Percentiles rank a stretch among this genome's conserved stretches.
Conservation (phyloP, 1,140 invertebrate species). For the Kradibia gibbosae region DNA sequence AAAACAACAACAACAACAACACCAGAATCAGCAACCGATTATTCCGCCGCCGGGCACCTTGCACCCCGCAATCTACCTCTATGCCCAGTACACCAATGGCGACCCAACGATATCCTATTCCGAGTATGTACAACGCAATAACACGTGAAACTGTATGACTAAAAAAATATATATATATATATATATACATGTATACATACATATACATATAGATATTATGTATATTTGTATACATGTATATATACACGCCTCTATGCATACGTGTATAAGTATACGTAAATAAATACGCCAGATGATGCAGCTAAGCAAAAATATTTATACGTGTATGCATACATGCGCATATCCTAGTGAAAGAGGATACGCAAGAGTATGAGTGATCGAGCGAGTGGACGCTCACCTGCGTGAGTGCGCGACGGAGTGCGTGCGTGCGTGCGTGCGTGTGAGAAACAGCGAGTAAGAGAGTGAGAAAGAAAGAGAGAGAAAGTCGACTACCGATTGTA, state of each 20-base stretch:
- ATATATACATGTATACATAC: not conserved
- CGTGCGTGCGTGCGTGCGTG: not conserved
- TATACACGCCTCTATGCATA: too few species aligned
- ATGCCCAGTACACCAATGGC: constrained; percentile 69
- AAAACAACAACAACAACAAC: constrained; percentile 51
- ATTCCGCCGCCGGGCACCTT: constrained; percentile 67
- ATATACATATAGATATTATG: too few species aligned
- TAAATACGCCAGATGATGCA: not conserved
- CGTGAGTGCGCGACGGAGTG: not conserved
- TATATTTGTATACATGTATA: not conserved
- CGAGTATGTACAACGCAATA: constrained; percentile 69
- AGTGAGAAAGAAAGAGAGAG: constrained; percentile 11
- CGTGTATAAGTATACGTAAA: not conserved
- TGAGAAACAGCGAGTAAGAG: constrained; percentile 20
- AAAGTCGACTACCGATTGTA: constrained; percentile 20
- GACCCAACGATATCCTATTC: constrained; percentile 66
- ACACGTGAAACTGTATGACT: constrained; percentile 51
- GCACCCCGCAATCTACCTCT: constrained; percentile 70
- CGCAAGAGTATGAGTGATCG: not conserved
- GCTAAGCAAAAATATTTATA: not conserved
- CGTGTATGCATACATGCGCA: not conserved
- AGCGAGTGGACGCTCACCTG: not conserved
- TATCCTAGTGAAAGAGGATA: not conserved
- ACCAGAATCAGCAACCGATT: constrained; percentile 57
- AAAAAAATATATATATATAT: not conserved